These are phyloP conservation scores for Lasioglossum zephyrum DNA, from an alignment of 2,888 invertebrate genomes.

Conservation along the genomic window DNA sequence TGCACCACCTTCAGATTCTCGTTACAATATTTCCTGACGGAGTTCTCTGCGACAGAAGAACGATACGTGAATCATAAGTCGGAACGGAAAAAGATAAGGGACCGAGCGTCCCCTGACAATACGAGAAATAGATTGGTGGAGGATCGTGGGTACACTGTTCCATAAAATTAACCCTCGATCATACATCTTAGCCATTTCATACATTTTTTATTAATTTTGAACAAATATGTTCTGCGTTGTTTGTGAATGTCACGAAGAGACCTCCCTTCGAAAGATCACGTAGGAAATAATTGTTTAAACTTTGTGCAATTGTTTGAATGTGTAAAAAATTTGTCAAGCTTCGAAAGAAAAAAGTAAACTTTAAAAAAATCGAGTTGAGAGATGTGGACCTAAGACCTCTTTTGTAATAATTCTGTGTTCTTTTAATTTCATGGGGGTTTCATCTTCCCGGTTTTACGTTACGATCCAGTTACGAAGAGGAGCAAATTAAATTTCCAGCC, in stretches of 20 bases:
- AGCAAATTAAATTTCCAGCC: conserved; percentile 41
- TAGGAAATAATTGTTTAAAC: too few species aligned
- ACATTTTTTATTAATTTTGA: neutral
- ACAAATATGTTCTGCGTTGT: neutral
- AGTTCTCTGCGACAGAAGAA: conserved; percentile 81
- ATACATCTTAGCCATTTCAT: neutral
- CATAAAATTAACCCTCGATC: neutral
- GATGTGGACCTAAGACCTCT: too few species aligned
- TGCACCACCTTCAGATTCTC: conserved; percentile 82
- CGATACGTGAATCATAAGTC: neutral
- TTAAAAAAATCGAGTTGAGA: too few species aligned
- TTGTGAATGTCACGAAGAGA: too few species aligned
- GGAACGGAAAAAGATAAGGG: neutral
- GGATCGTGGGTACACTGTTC: neutral
- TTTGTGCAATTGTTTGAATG: too few species aligned
- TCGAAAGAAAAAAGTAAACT: too few species aligned
- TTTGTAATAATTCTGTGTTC: neutral
- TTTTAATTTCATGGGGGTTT: neutral
- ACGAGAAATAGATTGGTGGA: neutral
- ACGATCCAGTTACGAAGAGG: neutral
- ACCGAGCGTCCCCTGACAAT: neutral
- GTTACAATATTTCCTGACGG: conserved; percentile 85
- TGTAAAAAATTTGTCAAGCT: too few species aligned
- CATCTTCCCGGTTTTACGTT: neutral
- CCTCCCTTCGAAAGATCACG: too few species aligned